A percentile compares a stretch with the other conserved stretches of the same genome.
Conservation (phyloP, 2,797 vertebrate species). For the Pristis pectinata region DNA sequence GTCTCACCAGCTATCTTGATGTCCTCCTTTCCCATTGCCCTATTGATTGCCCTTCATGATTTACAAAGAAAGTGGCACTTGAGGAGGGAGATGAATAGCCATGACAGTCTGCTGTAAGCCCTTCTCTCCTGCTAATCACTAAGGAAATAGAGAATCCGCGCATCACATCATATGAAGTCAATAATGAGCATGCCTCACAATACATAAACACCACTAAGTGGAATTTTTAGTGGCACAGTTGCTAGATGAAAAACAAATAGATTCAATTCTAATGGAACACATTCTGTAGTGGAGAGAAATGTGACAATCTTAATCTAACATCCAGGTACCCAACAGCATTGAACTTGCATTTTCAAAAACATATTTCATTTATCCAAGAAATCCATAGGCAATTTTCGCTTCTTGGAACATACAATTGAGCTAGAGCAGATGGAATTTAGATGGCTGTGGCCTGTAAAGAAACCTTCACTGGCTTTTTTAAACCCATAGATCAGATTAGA, state of each 20-base stretch:
- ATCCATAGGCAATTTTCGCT: too few relatives aligned
- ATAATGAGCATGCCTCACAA: neutral
- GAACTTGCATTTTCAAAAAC: too few relatives aligned
- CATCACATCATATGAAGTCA: slow-evolving; percentile 26
- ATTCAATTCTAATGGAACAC: neutral
- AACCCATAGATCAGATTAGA: neutral
- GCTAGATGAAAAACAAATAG: neutral
- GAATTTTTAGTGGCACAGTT: neutral
- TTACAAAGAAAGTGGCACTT: slow-evolving; percentile 43
- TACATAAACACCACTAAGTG: neutral
- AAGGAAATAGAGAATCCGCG: slow-evolving; percentile 28
- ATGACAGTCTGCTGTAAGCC: slow-evolving; percentile 38
- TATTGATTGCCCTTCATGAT: slow-evolving; percentile 47
- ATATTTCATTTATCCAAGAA: too few relatives aligned
- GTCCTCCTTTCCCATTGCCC: slow-evolving; percentile 46
- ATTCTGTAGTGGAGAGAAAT: neutral
- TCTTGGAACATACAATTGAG: too few relatives aligned
- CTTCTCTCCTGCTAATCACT: slow-evolving; percentile 37
- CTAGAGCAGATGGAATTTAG: too few relatives aligned
- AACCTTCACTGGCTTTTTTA: neutral
- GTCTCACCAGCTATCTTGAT: slow-evolving; percentile 32
- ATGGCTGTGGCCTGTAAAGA: neutral
- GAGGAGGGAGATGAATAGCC: slow-evolving; percentile 44
- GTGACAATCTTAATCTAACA: neutral
- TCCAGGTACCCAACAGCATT: neutral